Base-by-base conservation (phyloP, 2,888 invertebrate genomes). In the Leptinotarsa peninsularis region DNA sequence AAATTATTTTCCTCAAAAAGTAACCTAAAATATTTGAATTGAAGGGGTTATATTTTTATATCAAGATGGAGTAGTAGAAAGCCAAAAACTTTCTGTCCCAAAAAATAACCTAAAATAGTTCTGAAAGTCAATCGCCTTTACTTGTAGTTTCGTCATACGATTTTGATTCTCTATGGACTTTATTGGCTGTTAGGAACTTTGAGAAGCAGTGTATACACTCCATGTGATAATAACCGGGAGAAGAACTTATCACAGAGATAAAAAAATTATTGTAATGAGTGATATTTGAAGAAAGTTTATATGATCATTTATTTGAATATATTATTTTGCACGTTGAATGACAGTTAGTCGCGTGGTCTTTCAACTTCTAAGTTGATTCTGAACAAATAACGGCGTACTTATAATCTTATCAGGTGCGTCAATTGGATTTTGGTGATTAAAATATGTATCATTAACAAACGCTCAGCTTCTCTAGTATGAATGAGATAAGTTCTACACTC, bases 231-330 rank as follows among this genome's bases (percentile, higher is more conserved):
- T n/a, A 70, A 68, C 27, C 18, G 68, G 18, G 17, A 7, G 33
- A 68, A 68, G 43, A 56, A 70, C 18, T 50, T 23, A 18, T 58
- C 58, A 23, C 23, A 23, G 23, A 58, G 58, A 58, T 58, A 23
- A 5, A 58, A 58, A 58, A 23, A 14, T 15, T 68, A n/a, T 54
- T 58, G n/a, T 70, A 21, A 66, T 13, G 18, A 50, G 15, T 52
- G 56, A 58, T 58, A 23, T 58, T 58, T 58, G 58, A 58, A 58
- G 58, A 15, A 58, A 50, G 27, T 63, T 71, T 50, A 18, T 63
- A 49, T 14, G 27, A 66, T 71, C 23, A 71, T 71, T 63, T 50
- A n/a, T 71, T 71, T n/a, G 63, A 63, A 50, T 58, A 15, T 58
- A 58, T 58, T 58, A 27, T 58, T 58, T 23, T 4, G 23, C 17